A percentile compares a stretch with the other conserved stretches of the same genome.
Conservation (phyloP, 2,113 vertebrate genomes). For the Cinclus cinclus region DNA sequence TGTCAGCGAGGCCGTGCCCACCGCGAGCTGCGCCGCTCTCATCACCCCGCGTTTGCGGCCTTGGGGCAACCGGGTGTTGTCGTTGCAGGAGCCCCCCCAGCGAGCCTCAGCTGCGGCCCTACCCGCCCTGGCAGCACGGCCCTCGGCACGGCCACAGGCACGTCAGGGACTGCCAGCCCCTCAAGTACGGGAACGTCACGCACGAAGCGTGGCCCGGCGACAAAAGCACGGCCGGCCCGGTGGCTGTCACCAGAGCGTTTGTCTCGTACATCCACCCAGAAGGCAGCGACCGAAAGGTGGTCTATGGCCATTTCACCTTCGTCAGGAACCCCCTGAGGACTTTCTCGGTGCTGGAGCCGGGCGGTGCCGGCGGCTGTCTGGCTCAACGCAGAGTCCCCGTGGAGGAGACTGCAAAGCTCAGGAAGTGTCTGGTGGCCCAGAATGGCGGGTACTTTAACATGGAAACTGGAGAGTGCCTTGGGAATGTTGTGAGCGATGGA, state of each 20-base stretch:
- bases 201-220: slow-evolving; percentile 78
- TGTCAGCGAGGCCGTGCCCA: not conserved
- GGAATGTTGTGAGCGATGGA: slow-evolving; percentile 87
- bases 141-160: slow-evolving; percentile 72
- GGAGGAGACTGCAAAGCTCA: slow-evolving; percentile 71
- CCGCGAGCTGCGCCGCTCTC: not conserved
- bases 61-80: not conserved
- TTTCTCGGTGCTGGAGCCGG: slow-evolving; percentile 88
- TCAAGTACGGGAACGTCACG: slow-evolving; percentile 74
- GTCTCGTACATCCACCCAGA: slow-evolving; percentile 66
- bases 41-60: not conserved
- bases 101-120: slow-evolving; percentile 79
- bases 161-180: slow-evolving; percentile 79
- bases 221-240: not conserved
- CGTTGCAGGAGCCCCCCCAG: slow-evolving; percentile 68
- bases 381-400: slow-evolving; percentile 66
- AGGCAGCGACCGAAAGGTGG: not conserved
- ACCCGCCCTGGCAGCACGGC: slow-evolving; percentile 70
- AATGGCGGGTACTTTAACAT: slow-evolving; percentile 90
- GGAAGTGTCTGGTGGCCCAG: slow-evolving; percentile 84
- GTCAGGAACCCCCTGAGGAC: slow-evolving; percentile 80
- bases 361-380: slow-evolving; percentile 79
- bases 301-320: slow-evolving; percentile 85
- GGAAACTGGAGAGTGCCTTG: slow-evolving; percentile 70
- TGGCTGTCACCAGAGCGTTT: slow-evolving; percentile 75